Evolutionary conservation across 1,140 invertebrate genomes (phyloP).

Genomic region (Megalopta genalis): DNA sequence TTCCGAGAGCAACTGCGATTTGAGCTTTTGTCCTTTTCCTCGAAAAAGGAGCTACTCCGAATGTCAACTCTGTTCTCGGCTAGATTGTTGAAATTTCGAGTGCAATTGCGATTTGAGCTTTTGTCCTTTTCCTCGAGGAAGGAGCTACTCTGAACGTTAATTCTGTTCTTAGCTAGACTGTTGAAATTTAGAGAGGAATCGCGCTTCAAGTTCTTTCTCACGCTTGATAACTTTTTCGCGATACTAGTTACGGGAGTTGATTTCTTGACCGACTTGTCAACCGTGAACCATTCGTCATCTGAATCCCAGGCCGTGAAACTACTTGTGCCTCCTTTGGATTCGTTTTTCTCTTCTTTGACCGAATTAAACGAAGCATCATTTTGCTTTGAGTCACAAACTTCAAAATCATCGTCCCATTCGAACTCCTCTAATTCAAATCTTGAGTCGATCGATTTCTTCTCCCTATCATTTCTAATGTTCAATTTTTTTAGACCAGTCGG

Average conservation of each 20-base stretch:
- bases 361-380: too few relatives aligned
- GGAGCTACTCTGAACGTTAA: too few relatives aligned
- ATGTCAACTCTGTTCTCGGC: too few relatives aligned
- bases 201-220: constrained; percentile 3
- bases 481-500: background rate
- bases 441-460: background rate
- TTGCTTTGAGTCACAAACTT: background rate
- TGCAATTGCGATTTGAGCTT: too few relatives aligned
- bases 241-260: background rate
- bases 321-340: background rate
- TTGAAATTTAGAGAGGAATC: background rate
- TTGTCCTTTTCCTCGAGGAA: too few relatives aligned
- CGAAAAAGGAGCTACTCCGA: too few relatives aligned
- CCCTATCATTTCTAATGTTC: background rate
- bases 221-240: constrained; percentile 46
- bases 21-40: too few relatives aligned
- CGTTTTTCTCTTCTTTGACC: background rate
- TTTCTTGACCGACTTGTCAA: background rate
- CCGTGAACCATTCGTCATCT: constrained; percentile 26
- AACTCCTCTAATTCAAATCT: background rate
- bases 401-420: constrained; percentile 21
- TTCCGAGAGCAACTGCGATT: too few relatives aligned
- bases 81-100: too few relatives aligned
- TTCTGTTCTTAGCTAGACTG: too few relatives aligned
- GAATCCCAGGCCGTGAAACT: background rate